Base-by-base conservation (phyloP, 2,113 vertebrate species). In the Tauraco erythrolophus region DNA sequence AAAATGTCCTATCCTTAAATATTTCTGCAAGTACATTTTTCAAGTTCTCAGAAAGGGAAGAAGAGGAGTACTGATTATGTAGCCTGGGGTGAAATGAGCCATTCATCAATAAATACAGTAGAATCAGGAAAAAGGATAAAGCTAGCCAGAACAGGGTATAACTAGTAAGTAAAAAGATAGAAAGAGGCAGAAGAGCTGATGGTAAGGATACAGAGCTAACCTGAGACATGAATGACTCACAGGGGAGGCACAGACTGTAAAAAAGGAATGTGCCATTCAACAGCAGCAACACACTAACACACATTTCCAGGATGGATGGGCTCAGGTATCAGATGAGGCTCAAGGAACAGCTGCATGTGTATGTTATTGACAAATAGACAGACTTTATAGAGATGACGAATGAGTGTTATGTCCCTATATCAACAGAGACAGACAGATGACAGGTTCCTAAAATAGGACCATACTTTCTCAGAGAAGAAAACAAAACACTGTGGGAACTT, bases 1-100 rank as follows among this genome's bases (percentile, higher is more conserved):
- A 71, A 78, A 79, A 35, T 0, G 0, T 88, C 51, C 69, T 84
- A 72, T 25, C 48, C 33, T 77, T 72, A 68, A 70, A 64, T 39
- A 79, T 88, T 95, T 83, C 84, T 84, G 30, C 74, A 76, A 89
- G 61, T 28, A 64, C 30, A 39, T 82, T 94, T 94, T 81, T 92
- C 68, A 89, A 75, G 48, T 64, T 87, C 75, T 71, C 48, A 35
- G n/a, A 41, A 92, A 70, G 60, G 53, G 68, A 88, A n/a, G 37
- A 71, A 8, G 23, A 84, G 53, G 17, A 50, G 15, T 39, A 48
- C 30, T 57, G 65, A 57, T 84, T 45, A 60, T 30, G 23, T 30
- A 53, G 74, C 48, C 76, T 64, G n/a, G 37, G 53, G 17, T 76
- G 81, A 92, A 84, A 79, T 11, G n/a, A 94, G 35, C 21, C n/a